These are phyloP conservation scores for Mormoops blainvillei DNA, from an alignment of 2,113 vertebrate species.

Conservation along the genomic window DNA sequence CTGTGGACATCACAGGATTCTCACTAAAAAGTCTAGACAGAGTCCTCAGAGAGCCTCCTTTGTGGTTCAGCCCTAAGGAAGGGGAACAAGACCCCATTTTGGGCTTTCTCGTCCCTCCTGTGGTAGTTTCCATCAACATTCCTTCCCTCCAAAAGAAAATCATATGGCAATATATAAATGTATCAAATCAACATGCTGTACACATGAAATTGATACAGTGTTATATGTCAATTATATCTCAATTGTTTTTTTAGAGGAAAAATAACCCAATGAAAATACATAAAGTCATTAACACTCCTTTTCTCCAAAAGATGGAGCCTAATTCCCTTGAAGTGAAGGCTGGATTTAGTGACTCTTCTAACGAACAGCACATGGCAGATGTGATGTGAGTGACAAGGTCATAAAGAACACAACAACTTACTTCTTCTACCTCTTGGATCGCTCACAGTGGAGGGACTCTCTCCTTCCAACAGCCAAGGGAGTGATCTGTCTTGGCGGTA, in stretches of 20 bases:
- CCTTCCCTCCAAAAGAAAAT: not conserved
- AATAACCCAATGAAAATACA: not conserved
- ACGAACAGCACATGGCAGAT: not conserved
- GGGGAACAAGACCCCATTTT: not conserved
- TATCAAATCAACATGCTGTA: not conserved
- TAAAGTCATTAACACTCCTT: not conserved
- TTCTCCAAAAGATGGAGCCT: not conserved
- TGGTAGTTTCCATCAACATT: not conserved
- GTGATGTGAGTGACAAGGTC: not conserved
- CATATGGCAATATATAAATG: not conserved
- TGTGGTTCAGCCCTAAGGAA: not conserved
- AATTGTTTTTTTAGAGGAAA: not conserved
- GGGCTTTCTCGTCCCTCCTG: not conserved
- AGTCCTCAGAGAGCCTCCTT: not conserved
- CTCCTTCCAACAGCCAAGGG: not conserved
- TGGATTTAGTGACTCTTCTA: not conserved
- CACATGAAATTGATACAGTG: not conserved
- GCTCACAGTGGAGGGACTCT: not conserved
- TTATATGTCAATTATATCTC: not conserved
- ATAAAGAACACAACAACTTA: not conserved
- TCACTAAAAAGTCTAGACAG: not conserved
- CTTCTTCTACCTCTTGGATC: not conserved
- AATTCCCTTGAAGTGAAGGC: not conserved
- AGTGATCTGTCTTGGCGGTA: not conserved
- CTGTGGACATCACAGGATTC: not conserved